Evolutionary conservation across 2,888 invertebrate genomes (phyloP), one percentile per base, ranked within the genome.

Genomic region (Dendrolimus pini): DNA sequence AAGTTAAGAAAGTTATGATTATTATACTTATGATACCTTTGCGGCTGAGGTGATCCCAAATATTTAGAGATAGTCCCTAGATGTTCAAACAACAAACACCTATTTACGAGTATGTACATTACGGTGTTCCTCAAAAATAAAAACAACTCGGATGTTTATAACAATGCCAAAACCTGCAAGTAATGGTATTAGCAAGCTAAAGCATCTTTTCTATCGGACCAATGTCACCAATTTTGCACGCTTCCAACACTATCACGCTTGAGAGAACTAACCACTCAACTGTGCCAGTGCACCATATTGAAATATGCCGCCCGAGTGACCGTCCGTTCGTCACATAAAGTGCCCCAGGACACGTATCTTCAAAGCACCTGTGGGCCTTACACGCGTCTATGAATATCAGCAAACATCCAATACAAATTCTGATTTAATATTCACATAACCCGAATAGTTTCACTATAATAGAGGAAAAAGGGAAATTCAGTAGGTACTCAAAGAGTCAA

Each of bases 251-350:
- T 69, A 75, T 76, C 70, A 83, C 85, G 85, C 77, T 81, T 78
- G 77, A 77, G 62, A 65, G 79, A 69, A 62, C 71, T 18, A 62
- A 57, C 62, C 81, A 67, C 65, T 80, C 78, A 74, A 66, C 74
- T 77, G 80, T 79, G 68, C 60, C 72, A 73, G 76, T 82, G 83
- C 76, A 70, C 75, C 83, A 85, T 89, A 89, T 89, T 89, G 89
- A 85, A 88, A 85, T 81, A 82, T 73, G 74, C 67, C 82, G 77
- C 73, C 75, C 76, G 78, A 72, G 72, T 79, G 82, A 69, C 80
- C 80, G 80, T 74, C 79, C 80, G 78, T 73, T 71, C 80, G 78
- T 78, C 79, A 78, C 80, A 71, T 79, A 74, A 71, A 81, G 80
- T 74, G 77, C 83, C 80, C 76, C 67, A 62, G 83, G 81, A 79